Evolutionary conservation across 2,888 invertebrate species (phyloP), one percentile per base, ranked within the genome.

Genomic region (Quadroppia sp.): DNA sequence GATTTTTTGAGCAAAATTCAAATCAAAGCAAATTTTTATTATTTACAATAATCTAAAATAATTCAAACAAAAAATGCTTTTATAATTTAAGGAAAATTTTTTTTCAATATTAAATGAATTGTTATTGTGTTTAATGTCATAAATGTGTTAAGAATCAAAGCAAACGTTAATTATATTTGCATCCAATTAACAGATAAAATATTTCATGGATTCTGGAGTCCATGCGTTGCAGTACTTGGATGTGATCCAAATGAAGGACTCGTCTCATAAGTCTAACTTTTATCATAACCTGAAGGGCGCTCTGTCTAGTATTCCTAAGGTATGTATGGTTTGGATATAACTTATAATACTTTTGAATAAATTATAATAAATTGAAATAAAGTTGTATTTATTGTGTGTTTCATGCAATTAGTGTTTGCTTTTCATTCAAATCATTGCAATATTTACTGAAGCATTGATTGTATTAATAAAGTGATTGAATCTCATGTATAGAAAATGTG

Each of bases 151-250:
- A n/a, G n/a, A n/a, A n/a, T n/a, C n/a, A 9, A 45, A 45, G 45
- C 2, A 45, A 9, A 15, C 45, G 17, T 45, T 15, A 2, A 45
- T 45, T 17, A 45, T 40, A 28, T 28, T 25, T 48, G 9, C 30
- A 40, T 74, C 23, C 20, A 61, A 72, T 53, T 75, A 59, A 61
- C 79, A 84, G 84, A 82, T 83, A 77, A 84, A 84, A 77, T 84
- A 84, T 79, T 85, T 85, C 84, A 92, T 91, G 80, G 95, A 97
- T 85, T 89, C 91, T 64, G 89, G 92, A 40, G 92, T 97, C 74
- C 90, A 91, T 79, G 94, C 94, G 20, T 87, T 98, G 79, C 94
- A 97, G 83, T 92, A 91, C 81, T 85, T 98, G 78, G 97, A 98
- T 82, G 90, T 91, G 76, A 89, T 95, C 80, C 90, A 91, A 80